Conservation (phyloP, 2,113 vertebrate genomes). For the Centropristis striata region DNA sequence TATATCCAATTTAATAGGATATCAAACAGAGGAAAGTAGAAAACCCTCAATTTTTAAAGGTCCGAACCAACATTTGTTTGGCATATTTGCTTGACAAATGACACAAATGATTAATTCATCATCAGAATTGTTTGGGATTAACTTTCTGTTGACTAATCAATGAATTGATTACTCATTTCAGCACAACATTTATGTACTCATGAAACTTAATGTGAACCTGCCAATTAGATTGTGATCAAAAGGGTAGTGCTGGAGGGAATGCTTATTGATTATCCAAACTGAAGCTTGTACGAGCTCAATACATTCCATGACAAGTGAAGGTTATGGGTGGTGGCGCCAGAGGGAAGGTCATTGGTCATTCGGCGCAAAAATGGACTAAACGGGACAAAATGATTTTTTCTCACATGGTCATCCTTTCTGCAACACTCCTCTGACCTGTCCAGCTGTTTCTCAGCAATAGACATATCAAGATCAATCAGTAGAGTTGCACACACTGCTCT, state of each 20-base stretch:
- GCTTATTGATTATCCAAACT: neutral
- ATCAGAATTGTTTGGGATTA: neutral
- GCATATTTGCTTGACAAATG: neutral
- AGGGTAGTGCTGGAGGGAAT: neutral
- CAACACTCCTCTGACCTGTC: neutral
- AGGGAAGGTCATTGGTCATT: neutral
- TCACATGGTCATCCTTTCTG: neutral
- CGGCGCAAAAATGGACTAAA: neutral
- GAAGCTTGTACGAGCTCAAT: neutral
- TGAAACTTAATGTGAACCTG: neutral
- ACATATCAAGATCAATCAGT: slow-evolving; percentile 27
- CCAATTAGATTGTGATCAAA: neutral
- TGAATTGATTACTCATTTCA: neutral
- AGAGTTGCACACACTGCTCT: neutral
- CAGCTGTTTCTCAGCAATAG: slow-evolving; percentile 28
- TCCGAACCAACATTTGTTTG: neutral
- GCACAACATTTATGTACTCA: neutral
- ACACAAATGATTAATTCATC: neutral
- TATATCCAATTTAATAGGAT: neutral
- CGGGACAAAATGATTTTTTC: neutral
- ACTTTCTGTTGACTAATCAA: slow-evolving; percentile 1
- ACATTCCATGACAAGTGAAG: slow-evolving; percentile 3
- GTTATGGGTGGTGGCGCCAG: neutral
- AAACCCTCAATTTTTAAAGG: too few species aligned
- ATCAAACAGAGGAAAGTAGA: neutral